Percentiles rank a stretch among this genome's conserved stretches.
Evolutionary conservation across 2,888 invertebrate species (phyloP).

Genomic region (Caenorhabditis drosophilae): DNA sequence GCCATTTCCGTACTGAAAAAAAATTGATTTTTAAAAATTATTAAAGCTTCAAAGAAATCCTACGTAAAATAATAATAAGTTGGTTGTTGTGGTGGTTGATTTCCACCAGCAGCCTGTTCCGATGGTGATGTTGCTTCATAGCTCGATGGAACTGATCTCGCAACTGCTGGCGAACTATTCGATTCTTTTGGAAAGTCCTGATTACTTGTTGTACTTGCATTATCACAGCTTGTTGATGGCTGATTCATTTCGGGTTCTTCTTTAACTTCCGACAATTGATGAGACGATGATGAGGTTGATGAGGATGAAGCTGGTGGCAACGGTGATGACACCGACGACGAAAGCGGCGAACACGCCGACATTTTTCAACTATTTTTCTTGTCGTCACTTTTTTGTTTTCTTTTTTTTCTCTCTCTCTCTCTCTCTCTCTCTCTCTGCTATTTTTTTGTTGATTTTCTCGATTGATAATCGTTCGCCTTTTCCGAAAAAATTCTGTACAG

Average conservation of each 20-base stretch:
- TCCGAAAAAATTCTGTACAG: no score
- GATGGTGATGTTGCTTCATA: conserved; percentile 28
- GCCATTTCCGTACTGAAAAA: conserved; percentile 35
- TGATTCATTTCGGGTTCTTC: background rate
- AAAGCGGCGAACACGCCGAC: no score
- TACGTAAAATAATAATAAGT: conserved; percentile 16
- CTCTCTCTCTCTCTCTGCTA: no score
- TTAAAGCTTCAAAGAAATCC: conserved; percentile 6
- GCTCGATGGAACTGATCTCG: conserved; percentile 24
- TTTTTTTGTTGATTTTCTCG: no score
- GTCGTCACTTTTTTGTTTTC: no score
- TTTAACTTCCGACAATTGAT: no score
- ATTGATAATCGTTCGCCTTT: no score
- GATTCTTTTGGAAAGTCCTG: conserved; percentile 12
- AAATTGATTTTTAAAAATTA: background rate
- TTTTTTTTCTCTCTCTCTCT: no score
- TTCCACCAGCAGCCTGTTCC: conserved; percentile 8
- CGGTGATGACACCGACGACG: conserved; percentile 20
- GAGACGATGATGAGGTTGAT: background rate
- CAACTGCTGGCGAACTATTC: conserved; percentile 14
- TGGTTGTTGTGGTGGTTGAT: background rate
- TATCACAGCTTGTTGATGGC: background rate
- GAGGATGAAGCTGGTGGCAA: conserved; percentile 9
- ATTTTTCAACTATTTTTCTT: no score
- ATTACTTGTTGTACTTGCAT: conserved; percentile 18